phyloP scores from a whole-genome alignment of 2,888 invertebrate species.

The Pachliopta kotzebuea region DNA sequence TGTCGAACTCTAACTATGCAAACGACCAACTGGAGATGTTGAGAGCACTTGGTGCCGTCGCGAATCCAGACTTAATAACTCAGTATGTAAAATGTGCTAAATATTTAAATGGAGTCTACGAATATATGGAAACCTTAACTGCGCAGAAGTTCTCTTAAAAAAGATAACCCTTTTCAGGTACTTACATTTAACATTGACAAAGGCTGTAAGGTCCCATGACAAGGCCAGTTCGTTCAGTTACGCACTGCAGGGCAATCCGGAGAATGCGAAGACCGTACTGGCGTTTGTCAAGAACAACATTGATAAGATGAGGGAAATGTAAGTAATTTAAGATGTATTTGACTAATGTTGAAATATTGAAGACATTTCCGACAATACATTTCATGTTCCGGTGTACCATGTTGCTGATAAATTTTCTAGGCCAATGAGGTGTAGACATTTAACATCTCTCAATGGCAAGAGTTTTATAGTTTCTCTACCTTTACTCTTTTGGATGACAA shows the following conservation, averaged over 20 bases:
- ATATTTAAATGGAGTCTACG: background rate
- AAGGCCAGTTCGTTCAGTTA: slow-evolving; percentile 66
- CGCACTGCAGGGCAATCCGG: slow-evolving; percentile 61
- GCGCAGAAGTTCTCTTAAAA: background rate
- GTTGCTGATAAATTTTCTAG: too few species aligned
- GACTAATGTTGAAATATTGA: background rate
- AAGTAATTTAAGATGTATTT: slow-evolving; percentile 40
- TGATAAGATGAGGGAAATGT: slow-evolving; percentile 59
- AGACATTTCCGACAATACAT: too few species aligned
- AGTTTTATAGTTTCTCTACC: too few species aligned
- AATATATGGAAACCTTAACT: background rate
- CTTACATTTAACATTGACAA: slow-evolving; percentile 55
- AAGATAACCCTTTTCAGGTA: slow-evolving; percentile 48
- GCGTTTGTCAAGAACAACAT: slow-evolving; percentile 63
- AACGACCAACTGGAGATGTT: slow-evolving; percentile 75
- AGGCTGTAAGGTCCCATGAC: slow-evolving; percentile 63
- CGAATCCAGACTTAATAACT: slow-evolving; percentile 48
- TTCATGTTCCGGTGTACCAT: too few species aligned
- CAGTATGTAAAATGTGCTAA: slow-evolving; percentile 43
- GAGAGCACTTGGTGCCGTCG: slow-evolving; percentile 70
- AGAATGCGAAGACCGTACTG: slow-evolving; percentile 54
- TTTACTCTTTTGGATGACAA: too few species aligned
- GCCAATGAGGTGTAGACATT: too few species aligned
- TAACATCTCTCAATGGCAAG: too few species aligned
- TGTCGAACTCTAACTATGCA: slow-evolving; percentile 58